Evolutionary conservation across 2,797 vertebrate species (phyloP), one percentile per base, ranked within the genome.

Genomic region (Esox lucius): DNA sequence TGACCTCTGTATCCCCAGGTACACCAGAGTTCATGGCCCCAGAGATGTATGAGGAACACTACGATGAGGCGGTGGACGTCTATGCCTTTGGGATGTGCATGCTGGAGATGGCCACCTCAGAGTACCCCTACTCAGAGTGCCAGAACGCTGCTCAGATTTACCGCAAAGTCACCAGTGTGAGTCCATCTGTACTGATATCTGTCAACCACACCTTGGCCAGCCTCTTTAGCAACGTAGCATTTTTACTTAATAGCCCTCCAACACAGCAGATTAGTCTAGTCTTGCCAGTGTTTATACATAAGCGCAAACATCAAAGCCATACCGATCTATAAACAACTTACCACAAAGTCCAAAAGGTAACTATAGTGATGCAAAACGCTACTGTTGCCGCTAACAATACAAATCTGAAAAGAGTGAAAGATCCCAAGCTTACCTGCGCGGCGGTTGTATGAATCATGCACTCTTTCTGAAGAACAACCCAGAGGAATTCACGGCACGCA

Each of bases 21-120:
- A 99, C 98, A 61, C 98, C 98, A 0, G 98, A 99, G 88, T 99
- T 99, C 90, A 99, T 99, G 98, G 98, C 98, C 0, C 98, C 98
- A 0, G 98, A 99, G 89, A 99, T 99, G 98, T 99, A 99, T 0
- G 98, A 99, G 86, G 98, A 99, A 61, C 97, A 99, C 87, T 99
- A 99, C 0, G 96, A 99, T 7, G 98, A 99, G 84, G 95, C 96
- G 0, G 98, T 99, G 75, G 98, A 99, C 4, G 98, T 99, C 71
- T 99, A 99, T 0, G 98, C 98, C 4, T 99, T 99, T 46, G 98
- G 98, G 79, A 99, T 99, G 98, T 99, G 98, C 84, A 99, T 99
- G 98, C 87, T 99, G 85, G 98, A 99, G 93, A 99, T 99, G 98
- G 98, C 98, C 83, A 99, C 98, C 65, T 99, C 98, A 11, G 98